Conservation (phyloP, 2,113 vertebrate genomes). For the Vimba vimba region DNA sequence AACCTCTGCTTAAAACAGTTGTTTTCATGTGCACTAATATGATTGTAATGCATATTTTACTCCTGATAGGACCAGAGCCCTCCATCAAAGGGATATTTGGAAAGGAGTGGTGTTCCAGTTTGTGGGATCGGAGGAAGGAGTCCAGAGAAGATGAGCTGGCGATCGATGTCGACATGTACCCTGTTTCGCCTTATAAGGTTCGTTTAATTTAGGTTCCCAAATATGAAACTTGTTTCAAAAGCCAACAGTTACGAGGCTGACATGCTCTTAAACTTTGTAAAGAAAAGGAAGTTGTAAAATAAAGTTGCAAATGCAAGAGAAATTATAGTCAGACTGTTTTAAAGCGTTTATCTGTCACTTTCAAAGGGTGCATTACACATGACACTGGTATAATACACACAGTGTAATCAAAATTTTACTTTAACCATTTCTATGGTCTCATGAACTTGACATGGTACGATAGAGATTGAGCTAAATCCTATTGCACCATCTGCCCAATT, state of each 20-base stretch:
- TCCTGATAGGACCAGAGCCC: slow-evolving; percentile 54
- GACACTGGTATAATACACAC: background rate
- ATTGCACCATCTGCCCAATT: background rate
- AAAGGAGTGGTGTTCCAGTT: slow-evolving; percentile 73
- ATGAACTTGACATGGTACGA: background rate
- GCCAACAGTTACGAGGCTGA: background rate
- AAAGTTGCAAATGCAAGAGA: background rate
- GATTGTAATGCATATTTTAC: background rate
- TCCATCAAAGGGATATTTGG: slow-evolving; percentile 74
- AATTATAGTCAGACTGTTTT: background rate
- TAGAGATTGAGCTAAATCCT: background rate
- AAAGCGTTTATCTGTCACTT: background rate
- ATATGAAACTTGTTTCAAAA: background rate
- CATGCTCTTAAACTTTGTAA: background rate
- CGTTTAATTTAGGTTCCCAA: background rate
- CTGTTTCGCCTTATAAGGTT: slow-evolving; percentile 38
- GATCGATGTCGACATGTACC: slow-evolving; percentile 33
- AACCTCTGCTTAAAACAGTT: background rate
- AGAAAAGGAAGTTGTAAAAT: background rate
- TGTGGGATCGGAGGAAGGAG: slow-evolving; percentile 68
- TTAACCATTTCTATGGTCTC: too few species aligned
- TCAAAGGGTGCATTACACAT: background rate
- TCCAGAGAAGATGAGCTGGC: slow-evolving; percentile 46
- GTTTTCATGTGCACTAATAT: background rate
- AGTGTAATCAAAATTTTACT: background rate